Evolutionary conservation across 2,888 invertebrate species (phyloP), one percentile per base, ranked within the genome.

Genomic region (Phaonia tiefii): DNA sequence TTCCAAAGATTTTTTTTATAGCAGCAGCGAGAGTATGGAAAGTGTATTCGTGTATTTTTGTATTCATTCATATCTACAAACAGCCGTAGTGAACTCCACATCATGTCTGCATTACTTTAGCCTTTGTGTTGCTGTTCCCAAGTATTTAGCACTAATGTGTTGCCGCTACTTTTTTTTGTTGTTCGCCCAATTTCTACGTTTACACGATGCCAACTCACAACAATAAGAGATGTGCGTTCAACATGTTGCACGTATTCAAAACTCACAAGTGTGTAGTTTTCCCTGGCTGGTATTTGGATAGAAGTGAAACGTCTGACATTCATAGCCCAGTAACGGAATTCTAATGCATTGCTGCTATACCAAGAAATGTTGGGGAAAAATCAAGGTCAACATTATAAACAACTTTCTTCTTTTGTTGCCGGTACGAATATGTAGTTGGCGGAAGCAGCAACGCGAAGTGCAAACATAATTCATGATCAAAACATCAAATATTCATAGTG

Each of bases 331-430:
- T 63, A 69, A 58, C 46, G 46, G 71, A 11, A 75, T 78, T 67
- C 69, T 49, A 69, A 80, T 76, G 69, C 44, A 60, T 63, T 37
- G 44, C 44, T 8, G 17, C 46, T 15, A 17, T 25, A 54, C 10
- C 10, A 54, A 54, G 54, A 54, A 54, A 22, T 54, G 25, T 17
- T 13, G 22, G n/a, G 31, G 22, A 42, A 74, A 80, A 75, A 80
- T 75, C 80, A 81, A 81, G 80, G 80, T 81, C 80, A 81, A 63
- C 10, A 63, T 63, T 63, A 42, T 63, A 37, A 63, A 75, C 66
- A 77, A 81, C 80, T 81, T 81, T 81, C 77, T 69, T 81, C 67
- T 54, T 58, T 77, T 44, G 66, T 70, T 60, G 63, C 39, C 20
- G 42, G 60, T 60, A 39, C 17, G 60, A 60, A 60, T 22, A 39